Conservation (phyloP, 2,797 vertebrate genomes). For the Dipus sagitta region DNA sequence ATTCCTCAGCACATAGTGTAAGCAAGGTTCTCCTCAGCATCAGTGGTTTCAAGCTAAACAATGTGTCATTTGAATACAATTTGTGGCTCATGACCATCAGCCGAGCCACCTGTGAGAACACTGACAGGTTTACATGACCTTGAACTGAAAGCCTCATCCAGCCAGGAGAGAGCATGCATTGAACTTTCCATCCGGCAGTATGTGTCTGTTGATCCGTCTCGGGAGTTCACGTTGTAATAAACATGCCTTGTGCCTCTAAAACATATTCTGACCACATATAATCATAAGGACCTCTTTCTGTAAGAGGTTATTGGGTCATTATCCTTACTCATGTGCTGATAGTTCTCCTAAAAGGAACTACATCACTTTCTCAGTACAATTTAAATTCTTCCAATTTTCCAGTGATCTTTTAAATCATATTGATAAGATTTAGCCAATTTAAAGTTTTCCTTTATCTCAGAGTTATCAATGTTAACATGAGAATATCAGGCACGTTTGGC, state of each 20-base stretch:
- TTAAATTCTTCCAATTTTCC: neutral
- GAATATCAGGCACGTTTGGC: neutral
- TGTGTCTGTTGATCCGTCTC: accelerated
- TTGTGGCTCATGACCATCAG: accelerated
- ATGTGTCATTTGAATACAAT: neutral
- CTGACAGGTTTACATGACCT: neutral
- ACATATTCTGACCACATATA: neutral
- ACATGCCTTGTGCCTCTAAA: too few relatives aligned
- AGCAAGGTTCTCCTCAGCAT: accelerated
- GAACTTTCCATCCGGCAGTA: accelerated
- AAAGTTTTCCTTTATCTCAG: slow-evolving; percentile 16
- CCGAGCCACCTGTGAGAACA: neutral
- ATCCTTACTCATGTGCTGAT: neutral
- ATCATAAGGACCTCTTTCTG: accelerated
- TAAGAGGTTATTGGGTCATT: too few relatives aligned
- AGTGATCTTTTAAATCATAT: neutral
- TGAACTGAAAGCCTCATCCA: accelerated
- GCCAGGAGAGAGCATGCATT: accelerated
- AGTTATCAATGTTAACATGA: neutral
- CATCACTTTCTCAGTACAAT: neutral
- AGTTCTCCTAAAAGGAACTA: neutral
- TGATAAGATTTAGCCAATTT: neutral
- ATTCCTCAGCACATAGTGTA: neutral
- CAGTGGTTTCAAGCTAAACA: neutral
- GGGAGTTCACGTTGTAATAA: accelerated